Conservation (phyloP, 2,113 vertebrate genomes). For the Bettongia penicillata region DNA sequence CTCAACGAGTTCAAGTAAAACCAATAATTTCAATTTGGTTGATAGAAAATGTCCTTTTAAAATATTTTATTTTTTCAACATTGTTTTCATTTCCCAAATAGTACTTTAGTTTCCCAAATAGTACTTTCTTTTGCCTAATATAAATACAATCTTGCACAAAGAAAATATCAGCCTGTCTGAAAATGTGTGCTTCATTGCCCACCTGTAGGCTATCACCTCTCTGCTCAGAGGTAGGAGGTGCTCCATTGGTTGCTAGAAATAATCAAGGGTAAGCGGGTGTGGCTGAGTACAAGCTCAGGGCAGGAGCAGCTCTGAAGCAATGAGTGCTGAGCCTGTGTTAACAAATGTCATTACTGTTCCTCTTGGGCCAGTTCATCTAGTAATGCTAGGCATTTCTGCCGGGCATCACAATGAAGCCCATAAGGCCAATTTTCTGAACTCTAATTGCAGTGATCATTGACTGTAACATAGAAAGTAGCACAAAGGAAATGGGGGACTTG, state of each 20-base stretch:
- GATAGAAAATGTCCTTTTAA: not conserved
- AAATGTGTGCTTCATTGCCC: not conserved
- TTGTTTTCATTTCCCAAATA: not conserved
- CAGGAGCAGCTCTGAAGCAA: not conserved
- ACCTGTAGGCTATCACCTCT: not conserved
- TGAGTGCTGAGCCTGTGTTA: not conserved
- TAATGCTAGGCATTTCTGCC: not conserved
- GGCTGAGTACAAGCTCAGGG: not conserved
- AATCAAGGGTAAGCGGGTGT: not conserved
- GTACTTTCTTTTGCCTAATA: not conserved
- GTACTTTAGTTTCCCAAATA: not conserved
- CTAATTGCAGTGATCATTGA: not conserved
- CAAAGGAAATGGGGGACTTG: not conserved
- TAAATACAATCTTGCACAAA: not conserved
- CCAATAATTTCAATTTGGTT: not conserved
- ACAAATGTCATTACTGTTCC: not conserved
- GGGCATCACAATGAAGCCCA: not conserved
- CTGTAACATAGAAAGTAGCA: no score
- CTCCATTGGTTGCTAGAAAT: not conserved
- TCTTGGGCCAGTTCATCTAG: not conserved
- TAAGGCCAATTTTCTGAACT: not conserved
- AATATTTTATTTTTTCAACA: not conserved
- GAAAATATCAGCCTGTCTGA: not conserved
- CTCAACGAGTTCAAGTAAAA: not conserved
- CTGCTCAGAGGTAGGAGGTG: not conserved